phyloP scores from a whole-genome alignment of 2,113 vertebrate species.

The Laterallus jamaicensis region DNA sequence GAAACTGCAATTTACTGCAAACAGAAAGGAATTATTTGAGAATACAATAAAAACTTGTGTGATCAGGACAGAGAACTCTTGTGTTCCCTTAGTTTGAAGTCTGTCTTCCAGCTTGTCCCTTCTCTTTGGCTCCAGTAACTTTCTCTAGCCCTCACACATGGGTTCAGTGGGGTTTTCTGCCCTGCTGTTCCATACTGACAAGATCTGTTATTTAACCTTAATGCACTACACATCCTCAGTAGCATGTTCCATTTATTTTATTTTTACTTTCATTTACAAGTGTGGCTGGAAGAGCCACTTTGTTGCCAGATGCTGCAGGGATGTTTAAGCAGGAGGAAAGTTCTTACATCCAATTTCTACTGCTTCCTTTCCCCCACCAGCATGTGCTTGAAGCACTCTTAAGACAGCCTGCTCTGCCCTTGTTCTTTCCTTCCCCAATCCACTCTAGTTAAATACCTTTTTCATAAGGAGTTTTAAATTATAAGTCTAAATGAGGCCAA shows the following conservation, averaged over 20 bases:
- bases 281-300: background rate
- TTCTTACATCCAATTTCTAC: background rate
- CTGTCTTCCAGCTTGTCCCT: background rate
- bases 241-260: background rate
- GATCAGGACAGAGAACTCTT: background rate
- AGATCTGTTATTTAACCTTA: background rate
- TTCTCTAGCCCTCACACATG: background rate
- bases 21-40: background rate
- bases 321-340: background rate
- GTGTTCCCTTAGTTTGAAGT: background rate
- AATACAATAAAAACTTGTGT: background rate
- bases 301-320: background rate
- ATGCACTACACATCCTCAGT: background rate
- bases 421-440: conserved; percentile 12
- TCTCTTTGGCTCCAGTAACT: background rate
- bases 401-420: conserved; percentile 37
- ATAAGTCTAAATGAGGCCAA: conserved; percentile 79
- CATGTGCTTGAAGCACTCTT: background rate
- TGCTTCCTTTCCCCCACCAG: background rate
- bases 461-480: conserved; percentile 81
- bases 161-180: background rate
- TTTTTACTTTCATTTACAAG: background rate
- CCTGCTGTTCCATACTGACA: background rate
- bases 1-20: background rate
- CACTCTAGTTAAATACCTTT: conserved; percentile 77